Evolutionary conservation across 2,888 invertebrate genomes (phyloP), one percentile per base, ranked within the genome.

Genomic region (Drosophila koepferae): DNA sequence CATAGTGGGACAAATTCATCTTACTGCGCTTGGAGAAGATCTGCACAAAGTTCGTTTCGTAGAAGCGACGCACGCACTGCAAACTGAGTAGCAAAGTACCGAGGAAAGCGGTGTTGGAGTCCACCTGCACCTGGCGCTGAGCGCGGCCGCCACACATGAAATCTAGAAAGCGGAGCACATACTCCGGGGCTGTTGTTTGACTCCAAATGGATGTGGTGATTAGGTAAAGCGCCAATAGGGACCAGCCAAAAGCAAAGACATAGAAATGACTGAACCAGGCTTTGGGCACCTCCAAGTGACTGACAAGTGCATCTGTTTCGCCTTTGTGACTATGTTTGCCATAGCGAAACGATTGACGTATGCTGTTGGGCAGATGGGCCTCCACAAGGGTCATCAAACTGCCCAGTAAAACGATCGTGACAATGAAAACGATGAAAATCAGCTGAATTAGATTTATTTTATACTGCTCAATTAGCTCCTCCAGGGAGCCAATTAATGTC

Each of bases 181-280:
- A 93, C 51, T 93, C 92, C 18, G 95, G 94, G 12, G 95, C 93
- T 59, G 91, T 80, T 43, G 91, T 91, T 38, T 94, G 92, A 53
- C 93, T 93, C 20, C 81, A 36, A 2, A 90, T 72, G 95, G 95
- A 55, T 3, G 74, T 78, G 4, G 82, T 48, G 2, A 88, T 61
- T 0, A 93, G 49, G 49, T 77, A 83, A 0, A 92, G 69, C 4
- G 89, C 90, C 59, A 90, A 41, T 18, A 86, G 90, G 61, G 95
- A 95, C 82, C 95, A 94, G 34, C 95, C 77, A 2, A 95, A 93
- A 0, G 97, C 95, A 88, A 96, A 95, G 8, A 95, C 90, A 91
- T 98, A 98, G 90, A 97, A 97, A 93, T 98, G 97, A 82, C 94
- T 94, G 88, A 97, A 98, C 94, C 96, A 96, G 53, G 96, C 94